Evolutionary conservation across 2,113 vertebrate genomes (phyloP), one percentile per base, ranked within the genome.

Genomic region (Philantomba maxwellii): DNA sequence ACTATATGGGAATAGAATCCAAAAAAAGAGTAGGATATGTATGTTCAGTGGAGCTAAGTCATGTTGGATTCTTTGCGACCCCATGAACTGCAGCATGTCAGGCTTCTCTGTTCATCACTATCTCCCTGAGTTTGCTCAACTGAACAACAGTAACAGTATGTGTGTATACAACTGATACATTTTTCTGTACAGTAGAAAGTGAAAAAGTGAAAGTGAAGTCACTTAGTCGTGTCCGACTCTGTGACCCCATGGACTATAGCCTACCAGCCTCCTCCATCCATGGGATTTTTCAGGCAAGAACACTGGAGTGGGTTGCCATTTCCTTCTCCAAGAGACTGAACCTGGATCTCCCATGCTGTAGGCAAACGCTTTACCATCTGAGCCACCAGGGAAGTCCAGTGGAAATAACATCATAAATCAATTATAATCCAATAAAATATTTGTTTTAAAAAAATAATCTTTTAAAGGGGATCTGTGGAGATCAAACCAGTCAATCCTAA

Each of bases 211-310:
- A 66, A 66, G 64, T 70, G 11, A 39, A 73, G 66, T 39, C 1
- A 0, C n/a, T 73, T 36, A 73, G 66, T 73, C 0, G 0, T 39
- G 66, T 73, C 66, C 0, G 0, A 39, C 10, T 73, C 66, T 73
- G 66, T 3, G 10, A 73, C 19, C 36, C 66, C 36, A 39, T 39
- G 36, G 19, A 73, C 66, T 39, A 6, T 12, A 39, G 36, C 33
- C 36, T 70, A 39, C 5, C 66, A 70, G n/a, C 2, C 19, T 73
- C 66, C 66, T 73, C 10, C 0, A 0, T 23, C 66, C 66, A 39
- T 25, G 36, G 66, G 21, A 13, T 73, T 73, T 70, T 73, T 36
- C n/a, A 73, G 66, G 36, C 36, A 73, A 39, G 66, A 73, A 39
- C 25, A 73, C 19, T 73, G 36, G 10, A 73, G 19, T 39, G 21